Percentiles rank a stretch among this genome's conserved stretches.
Evolutionary conservation across 1,140 invertebrate genomes (phyloP).

Genomic region (Araneus ventricosus): DNA sequence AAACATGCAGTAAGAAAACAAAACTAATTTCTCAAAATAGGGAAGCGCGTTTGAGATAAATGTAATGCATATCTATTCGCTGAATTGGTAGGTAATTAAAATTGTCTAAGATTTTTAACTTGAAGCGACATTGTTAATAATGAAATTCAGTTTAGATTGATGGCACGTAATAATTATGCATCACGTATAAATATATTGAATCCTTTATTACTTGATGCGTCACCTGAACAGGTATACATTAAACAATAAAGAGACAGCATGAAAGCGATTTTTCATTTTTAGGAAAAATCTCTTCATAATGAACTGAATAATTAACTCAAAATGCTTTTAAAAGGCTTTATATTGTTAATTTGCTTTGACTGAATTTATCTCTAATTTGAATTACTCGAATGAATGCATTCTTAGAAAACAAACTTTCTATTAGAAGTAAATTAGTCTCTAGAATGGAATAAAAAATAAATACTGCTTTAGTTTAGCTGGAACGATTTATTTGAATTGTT

Average conservation of each 20-base stretch:
- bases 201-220: no score
- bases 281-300: neutral
- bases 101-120: no score
- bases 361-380: conserved; percentile 8
- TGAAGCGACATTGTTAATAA: no score
- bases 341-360: neutral
- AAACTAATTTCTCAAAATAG: no score
- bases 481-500: neutral
- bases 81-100: no score
- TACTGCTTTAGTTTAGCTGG: neutral
- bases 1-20: no score
- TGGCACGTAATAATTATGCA: no score
- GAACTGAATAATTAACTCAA: neutral
- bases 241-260: neutral
- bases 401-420: neutral
- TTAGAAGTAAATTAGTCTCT: neutral
- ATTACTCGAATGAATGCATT: conserved; percentile 1
- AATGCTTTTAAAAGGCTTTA: neutral
- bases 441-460: neutral
- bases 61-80: no score
- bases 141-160: no score
- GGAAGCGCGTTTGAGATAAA: no score
- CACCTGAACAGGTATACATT: neutral
- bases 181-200: no score
- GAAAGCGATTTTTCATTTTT: neutral